Evolutionary conservation across 92 coral and sea anemone genomes (phyloP), one percentile per base, ranked within the genome.

Genomic region (Diadumene lineata): DNA sequence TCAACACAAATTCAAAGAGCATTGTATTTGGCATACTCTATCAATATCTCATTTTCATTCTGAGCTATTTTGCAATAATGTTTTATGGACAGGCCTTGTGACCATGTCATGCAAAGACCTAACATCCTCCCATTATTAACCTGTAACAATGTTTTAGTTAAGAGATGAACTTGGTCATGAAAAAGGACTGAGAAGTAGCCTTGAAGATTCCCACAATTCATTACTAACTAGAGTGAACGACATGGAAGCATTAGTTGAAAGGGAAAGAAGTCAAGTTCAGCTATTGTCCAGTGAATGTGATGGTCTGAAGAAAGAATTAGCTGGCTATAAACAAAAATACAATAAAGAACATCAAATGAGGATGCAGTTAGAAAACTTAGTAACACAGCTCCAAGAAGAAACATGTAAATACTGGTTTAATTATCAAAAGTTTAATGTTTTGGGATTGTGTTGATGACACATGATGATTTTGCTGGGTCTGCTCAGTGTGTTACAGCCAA

Each of bases 171-270:
- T 94, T 11, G 70, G 31, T 34, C 76, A 90, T 50, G 98, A 94
- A 69, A 79, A 76, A 51, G 88, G 82, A 27, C 78, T 94, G 11
- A 55, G 98, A 48, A 44, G 81, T 16, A 88, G 97, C 56, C 84
- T 94, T 1, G 98, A 94, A 61, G 82, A 83, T 44, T 94, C 98
- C 0, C 98, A 94, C 60, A 76, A 69, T 10, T 89, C 97, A 3
- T 89, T 94, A 68, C 81, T 94, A 24, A 86, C 83, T 51, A 88
- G 98, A 50, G 97, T 94, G 6, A 85, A 85, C 57, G 94, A 94
- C 61, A 94, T 94, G 98, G 98, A 94, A 43, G 75, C 74, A 44
- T 79, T 94, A 22, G 98, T 91, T n/a, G 96, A 94, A 34, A 76
- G 88, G 11, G 98, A 92, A 30, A 82, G 93, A 32, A 81, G 80